phyloP scores from a whole-genome alignment of 2,888 invertebrate genomes.

The Ectropis crepuscularia region DNA sequence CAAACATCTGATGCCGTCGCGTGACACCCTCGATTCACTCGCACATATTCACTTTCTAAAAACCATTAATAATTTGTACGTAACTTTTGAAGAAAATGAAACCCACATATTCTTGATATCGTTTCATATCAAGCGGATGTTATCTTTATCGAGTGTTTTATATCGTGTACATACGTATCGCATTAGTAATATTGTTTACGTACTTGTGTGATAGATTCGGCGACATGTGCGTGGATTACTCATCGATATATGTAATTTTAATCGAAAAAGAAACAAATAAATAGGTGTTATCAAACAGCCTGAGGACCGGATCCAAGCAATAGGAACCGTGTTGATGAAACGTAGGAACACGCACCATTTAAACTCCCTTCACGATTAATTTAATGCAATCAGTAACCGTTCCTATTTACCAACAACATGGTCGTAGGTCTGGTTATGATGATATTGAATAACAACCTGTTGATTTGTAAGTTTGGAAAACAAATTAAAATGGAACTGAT shows the following conservation, averaged over 20 bases:
- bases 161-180: slow-evolving; percentile 8
- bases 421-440: neutral
- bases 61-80: slow-evolving; percentile 49
- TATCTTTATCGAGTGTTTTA: slow-evolving; percentile 47
- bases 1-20: slow-evolving; percentile 45
- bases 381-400: no score
- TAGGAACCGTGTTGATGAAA: slow-evolving; percentile 6
- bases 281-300: neutral
- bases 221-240: neutral
- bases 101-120: slow-evolving; percentile 25
- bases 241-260: no score
- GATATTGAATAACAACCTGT: neutral
- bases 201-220: neutral
- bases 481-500: no score
- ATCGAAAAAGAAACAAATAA: no score
- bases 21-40: slow-evolving; percentile 39
- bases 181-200: slow-evolving; percentile 24
- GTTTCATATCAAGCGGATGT: slow-evolving; percentile 43
- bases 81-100: slow-evolving; percentile 38
- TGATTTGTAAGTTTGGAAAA: no score
- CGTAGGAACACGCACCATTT: neutral
- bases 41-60: slow-evolving; percentile 44
- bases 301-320: neutral
- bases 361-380: neutral
- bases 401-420: no score